These are phyloP conservation scores for Periophthalmus modestus DNA, from an alignment of 2,113 vertebrate genomes.

Conservation along the genomic window DNA sequence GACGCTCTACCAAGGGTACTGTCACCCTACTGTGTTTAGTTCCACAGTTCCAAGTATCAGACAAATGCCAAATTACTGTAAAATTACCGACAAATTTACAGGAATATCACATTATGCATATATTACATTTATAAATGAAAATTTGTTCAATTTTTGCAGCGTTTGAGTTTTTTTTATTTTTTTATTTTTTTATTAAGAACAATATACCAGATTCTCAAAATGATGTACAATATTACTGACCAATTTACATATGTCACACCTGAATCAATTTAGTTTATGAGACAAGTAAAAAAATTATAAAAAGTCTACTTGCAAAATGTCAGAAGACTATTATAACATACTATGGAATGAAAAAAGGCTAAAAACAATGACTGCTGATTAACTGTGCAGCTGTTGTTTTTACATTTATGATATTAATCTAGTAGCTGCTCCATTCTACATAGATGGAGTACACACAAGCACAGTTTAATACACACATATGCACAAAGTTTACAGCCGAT, in stretches of 20 bases:
- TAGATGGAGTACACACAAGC: constrained; percentile 16
- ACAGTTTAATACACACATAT: constrained; percentile 12
- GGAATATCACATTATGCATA: not conserved
- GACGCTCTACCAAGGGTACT: too few relatives aligned
- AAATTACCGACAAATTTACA: not conserved
- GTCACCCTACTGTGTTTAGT: too few relatives aligned
- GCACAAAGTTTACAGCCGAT: constrained; percentile 37
- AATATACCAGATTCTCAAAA: not conserved
- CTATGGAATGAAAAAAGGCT: too few relatives aligned
- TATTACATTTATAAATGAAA: not conserved
- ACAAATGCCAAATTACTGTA: not conserved
- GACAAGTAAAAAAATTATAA: too few relatives aligned
- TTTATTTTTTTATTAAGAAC: too few relatives aligned
- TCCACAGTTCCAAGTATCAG: not conserved
- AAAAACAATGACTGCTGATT: not conserved
- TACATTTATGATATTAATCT: too few relatives aligned
- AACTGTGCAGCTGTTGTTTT: not conserved
- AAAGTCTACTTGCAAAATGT: not conserved
- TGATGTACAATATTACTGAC: too few relatives aligned
- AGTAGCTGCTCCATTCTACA: constrained; percentile 23
- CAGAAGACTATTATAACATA: not conserved
- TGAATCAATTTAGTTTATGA: not conserved
- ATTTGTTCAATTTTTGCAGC: too few relatives aligned
- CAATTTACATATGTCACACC: not conserved
- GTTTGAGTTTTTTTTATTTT: too few relatives aligned